Evolutionary conservation across 2,888 invertebrate species (phyloP), one percentile per base, ranked within the genome.

Genomic region (Drosophila algonquin): DNA sequence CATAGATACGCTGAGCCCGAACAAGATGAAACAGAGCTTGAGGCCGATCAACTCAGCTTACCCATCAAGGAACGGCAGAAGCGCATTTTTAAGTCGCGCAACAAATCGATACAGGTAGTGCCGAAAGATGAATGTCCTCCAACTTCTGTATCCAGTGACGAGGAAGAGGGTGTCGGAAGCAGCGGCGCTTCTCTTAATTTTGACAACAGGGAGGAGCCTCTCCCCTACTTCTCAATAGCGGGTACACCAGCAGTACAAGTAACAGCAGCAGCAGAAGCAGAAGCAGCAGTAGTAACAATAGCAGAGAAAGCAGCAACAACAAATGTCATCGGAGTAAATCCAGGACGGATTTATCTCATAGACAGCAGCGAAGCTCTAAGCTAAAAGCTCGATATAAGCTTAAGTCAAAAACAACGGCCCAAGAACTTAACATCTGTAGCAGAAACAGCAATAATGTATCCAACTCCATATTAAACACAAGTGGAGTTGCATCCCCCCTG

Each of bases 1-100:
- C 16, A 35, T 6, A 4, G 16, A 14, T 35, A 27, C 32, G 3
- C 30, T 3, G 27, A 53, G 14, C 9, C 10, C 1, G 45, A 63
- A 10, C n/a, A 14, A 6, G n/a, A 51, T 0, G 67, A 35, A 16
- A 2, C n/a, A 0, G 69, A 69, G 16, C 45, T 1, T 4, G 59
- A 57, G 7, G 3, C 32, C 4, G 58, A 71, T 40, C 52, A 71
- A 12, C 10, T 50, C n/a, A 81, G 76, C 21, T 73, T 92, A 51
- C 92, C 92, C n/a, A 90, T 90, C 3, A 92, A 92, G 75, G 92
- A 92, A 68, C 90, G 91, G 0, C 91, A 92, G 4, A 92, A 92
- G 65, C 87, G 92, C 50, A 91, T 92, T 45, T 92, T 92, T 35
- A 92, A 92, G 63, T 92, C 92, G 1, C 89, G 92, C 55, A 92